Base-by-base conservation (phyloP, 2,797 vertebrate species). In the Eospalax fontanierii region DNA sequence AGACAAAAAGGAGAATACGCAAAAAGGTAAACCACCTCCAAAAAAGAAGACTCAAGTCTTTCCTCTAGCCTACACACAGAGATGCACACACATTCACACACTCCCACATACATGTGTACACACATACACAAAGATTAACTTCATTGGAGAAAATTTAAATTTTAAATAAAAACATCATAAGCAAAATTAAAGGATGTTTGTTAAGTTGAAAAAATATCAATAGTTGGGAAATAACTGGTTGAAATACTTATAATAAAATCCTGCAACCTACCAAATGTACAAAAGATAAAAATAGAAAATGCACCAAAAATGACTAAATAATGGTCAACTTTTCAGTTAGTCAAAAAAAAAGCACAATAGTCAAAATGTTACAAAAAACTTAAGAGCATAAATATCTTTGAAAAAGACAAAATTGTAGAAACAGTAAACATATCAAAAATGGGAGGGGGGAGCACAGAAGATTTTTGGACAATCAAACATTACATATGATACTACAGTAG, bases 381-480 rank as follows among this genome's bases (percentile, higher is more conserved):
- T 76, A n/a, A 84, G 6, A 82, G 16, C n/a, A 24, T 18, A 14
- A 22, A 35, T 61, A 88, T 63, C 68, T 68, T 78, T 86, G 22
- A 40, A 86, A 68, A 94, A 88, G 46, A 28, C 78, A 88, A 91
- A 95, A 65, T 1, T 70, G n/a, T 89, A 21, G 21, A 70, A 26
- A 89, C 33, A 61, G 8, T 70, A 61, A 81, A 92, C 89, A 81
- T 33, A 85, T 19, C 46, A 2, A 61, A 21, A 19, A 1, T 8
- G 11, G 6, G 22, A 2, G 40, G 10, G 50, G 61, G 28, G 2
- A 63, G 6, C 16, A 38, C 11, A 57, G 16, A 61, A 80, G n/a
- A 38, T 1, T 61, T 57, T 30, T 26, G 38, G 59, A 30, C 21
- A 50, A 24, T 35, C 0, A 54, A 43, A 54, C 18, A 11, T 5